Conservation (phyloP, 2,888 invertebrate species). For the Asteroscopus sphinx region DNA sequence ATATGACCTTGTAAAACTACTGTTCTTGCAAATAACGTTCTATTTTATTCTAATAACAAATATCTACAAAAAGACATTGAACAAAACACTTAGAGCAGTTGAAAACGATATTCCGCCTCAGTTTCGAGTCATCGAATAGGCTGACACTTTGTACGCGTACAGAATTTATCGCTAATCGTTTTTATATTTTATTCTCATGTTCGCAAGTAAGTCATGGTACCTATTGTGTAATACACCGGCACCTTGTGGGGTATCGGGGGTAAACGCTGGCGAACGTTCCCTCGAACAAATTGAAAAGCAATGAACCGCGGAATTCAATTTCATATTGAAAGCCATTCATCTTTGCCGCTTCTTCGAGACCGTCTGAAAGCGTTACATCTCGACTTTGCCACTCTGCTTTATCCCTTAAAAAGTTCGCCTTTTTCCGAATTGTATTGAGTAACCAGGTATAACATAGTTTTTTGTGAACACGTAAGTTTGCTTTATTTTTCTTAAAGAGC, state of each 20-base stretch:
- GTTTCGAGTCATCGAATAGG: constrained; percentile 33
- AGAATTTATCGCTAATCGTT: constrained; percentile 54
- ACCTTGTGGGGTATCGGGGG: constrained; percentile 78
- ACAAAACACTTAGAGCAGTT: constrained; percentile 8
- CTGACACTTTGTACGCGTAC: constrained; percentile 37
- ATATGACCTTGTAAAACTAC: no score
- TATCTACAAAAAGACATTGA: constrained; percentile 19
- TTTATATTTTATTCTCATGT: constrained; percentile 59
- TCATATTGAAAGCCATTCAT: constrained; percentile 91
- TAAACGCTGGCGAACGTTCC: constrained; percentile 85
- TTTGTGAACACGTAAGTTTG: constrained; percentile 26
- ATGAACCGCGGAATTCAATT: constrained; percentile 93
- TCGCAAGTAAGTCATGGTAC: constrained; percentile 63
- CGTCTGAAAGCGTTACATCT: constrained; percentile 86
- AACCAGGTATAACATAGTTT: constrained; percentile 53
- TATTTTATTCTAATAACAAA: constrained; percentile 29
- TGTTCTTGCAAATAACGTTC: no score
- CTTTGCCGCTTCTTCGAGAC: constrained; percentile 87
- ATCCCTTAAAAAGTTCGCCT: constrained; percentile 81
- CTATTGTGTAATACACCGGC: constrained; percentile 74
- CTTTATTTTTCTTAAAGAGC: constrained; percentile 18
- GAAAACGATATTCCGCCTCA: constrained; percentile 25
- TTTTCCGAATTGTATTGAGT: constrained; percentile 65
- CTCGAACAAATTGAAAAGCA: constrained; percentile 91
- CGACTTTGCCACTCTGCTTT: constrained; percentile 84